A percentile compares a stretch with the other conserved stretches of the same genome.
These are phyloP conservation scores for Meliscaeva auricollis DNA, from an alignment of 2,888 invertebrate genomes.

Conservation along the genomic window DNA sequence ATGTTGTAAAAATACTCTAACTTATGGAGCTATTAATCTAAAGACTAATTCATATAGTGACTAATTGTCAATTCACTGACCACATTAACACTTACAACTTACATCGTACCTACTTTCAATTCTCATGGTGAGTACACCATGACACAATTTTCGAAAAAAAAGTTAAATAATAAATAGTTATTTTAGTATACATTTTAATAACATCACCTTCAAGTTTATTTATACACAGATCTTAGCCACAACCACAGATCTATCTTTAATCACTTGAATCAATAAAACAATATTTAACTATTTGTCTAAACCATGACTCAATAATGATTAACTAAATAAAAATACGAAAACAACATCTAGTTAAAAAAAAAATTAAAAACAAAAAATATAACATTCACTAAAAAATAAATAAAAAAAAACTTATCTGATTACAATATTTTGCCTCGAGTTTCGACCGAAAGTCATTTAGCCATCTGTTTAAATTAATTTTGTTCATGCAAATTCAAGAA, in stretches of 20 bases:
- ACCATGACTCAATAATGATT: slow-evolving; percentile 27
- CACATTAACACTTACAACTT: too few relatives aligned
- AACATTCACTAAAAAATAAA: background rate
- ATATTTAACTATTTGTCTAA: background rate
- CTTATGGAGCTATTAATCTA: too few relatives aligned
- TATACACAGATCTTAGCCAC: background rate
- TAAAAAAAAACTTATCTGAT: too few relatives aligned
- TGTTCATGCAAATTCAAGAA: slow-evolving; percentile 45
- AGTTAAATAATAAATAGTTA: too few relatives aligned
- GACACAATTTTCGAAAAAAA: slow-evolving; percentile 4
- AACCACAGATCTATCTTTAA: background rate
- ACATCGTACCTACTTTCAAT: too few relatives aligned
- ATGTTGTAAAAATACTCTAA: too few relatives aligned
- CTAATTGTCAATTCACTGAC: too few relatives aligned
- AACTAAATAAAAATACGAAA: background rate
- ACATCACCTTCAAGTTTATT: slow-evolving; percentile 35
- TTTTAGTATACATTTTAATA: slow-evolving; percentile 21
- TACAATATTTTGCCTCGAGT: slow-evolving; percentile 49
- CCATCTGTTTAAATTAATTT: slow-evolving; percentile 55
- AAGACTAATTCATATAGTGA: too few relatives aligned
- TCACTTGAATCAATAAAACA: slow-evolving; percentile 24
- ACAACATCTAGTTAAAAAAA: background rate
- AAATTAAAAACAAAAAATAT: slow-evolving; percentile 11
- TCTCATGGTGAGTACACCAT: too few relatives aligned
- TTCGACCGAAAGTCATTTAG: slow-evolving; percentile 37